Percentiles rank a stretch among this genome's conserved stretches.
phyloP scores from a whole-genome alignment of 2,797 vertebrate species.

The Crocidura indochinensis region DNA sequence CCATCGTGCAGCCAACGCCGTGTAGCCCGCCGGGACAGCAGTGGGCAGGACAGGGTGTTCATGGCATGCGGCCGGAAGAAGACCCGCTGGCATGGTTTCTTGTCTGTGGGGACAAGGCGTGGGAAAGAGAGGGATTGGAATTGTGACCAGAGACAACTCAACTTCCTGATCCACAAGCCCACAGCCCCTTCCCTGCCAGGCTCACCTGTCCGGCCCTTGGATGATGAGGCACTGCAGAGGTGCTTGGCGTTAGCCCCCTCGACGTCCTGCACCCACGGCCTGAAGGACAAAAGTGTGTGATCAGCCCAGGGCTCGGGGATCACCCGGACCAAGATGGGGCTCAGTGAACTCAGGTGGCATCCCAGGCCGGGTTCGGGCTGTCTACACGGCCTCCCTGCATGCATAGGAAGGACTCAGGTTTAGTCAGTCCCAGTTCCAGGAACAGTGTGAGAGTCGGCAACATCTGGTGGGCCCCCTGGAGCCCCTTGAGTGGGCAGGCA shows the following conservation, averaged over 20 bases:
- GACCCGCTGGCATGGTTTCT: constrained; percentile 91
- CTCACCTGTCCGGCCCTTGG: constrained; percentile 73
- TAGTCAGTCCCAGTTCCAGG: no score
- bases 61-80: constrained; percentile 94
- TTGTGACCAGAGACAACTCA: background rate
- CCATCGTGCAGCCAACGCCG: constrained; percentile 93
- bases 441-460: no score
- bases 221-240: constrained; percentile 86
- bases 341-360: no score
- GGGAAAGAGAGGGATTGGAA: background rate
- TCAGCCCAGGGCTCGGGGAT: background rate
- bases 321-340: background rate
- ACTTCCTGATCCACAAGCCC: background rate
- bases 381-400: background rate
- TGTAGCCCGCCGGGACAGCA: constrained; percentile 95
- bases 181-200: background rate
- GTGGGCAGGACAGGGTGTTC: constrained; percentile 93
- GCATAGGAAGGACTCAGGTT: no score
- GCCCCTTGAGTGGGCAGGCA: background rate
- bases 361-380: background rate
- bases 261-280: constrained; percentile 95
- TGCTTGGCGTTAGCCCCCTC: constrained; percentile 91
- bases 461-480: no score
- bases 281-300: constrained; percentile 84
- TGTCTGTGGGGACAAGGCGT: constrained; percentile 85